These are phyloP conservation scores for Pachydiplax longipennis DNA, from an alignment of 2,888 invertebrate genomes.

Conservation along the genomic window DNA sequence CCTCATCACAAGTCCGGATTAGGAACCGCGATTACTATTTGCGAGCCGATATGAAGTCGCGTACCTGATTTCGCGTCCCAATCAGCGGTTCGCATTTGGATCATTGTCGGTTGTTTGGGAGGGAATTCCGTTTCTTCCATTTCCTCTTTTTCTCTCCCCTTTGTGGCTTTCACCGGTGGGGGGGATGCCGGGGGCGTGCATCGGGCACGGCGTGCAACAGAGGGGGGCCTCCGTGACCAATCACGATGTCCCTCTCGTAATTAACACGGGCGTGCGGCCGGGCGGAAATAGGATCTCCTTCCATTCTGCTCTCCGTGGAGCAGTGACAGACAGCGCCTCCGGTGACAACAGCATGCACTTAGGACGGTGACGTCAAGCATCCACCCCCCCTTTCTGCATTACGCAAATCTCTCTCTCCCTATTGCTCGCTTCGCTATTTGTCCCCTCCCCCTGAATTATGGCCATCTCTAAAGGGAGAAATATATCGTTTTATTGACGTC, in stretches of 20 bases:
- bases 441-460: not conserved
- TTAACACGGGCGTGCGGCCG: constrained; percentile 43
- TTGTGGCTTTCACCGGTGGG: constrained; percentile 1
- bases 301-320: constrained; percentile 6
- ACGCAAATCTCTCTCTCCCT: not conserved
- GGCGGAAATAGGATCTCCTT: constrained; percentile 36
- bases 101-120: not conserved
- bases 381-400: not conserved
- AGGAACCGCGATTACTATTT: not conserved
- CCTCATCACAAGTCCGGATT: not conserved
- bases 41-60: not conserved
- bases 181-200: constrained; percentile 25
- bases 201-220: constrained; percentile 42
- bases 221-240: constrained; percentile 43
- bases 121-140: not conserved
- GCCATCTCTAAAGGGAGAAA: not conserved
- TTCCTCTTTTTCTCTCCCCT: not conserved
- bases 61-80: constrained; percentile 13
- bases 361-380: constrained; percentile 29
- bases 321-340: constrained; percentile 43
- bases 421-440: constrained; percentile 26
- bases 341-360: constrained; percentile 43
- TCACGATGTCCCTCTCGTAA: constrained; percentile 42
- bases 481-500: not conserved
- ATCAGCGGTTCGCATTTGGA: constrained; percentile 9